A percentile compares a stretch with the other conserved stretches of the same genome.
phyloP scores from a whole-genome alignment of 1,140 invertebrate species.

The Heliothis subflexa region DNA sequence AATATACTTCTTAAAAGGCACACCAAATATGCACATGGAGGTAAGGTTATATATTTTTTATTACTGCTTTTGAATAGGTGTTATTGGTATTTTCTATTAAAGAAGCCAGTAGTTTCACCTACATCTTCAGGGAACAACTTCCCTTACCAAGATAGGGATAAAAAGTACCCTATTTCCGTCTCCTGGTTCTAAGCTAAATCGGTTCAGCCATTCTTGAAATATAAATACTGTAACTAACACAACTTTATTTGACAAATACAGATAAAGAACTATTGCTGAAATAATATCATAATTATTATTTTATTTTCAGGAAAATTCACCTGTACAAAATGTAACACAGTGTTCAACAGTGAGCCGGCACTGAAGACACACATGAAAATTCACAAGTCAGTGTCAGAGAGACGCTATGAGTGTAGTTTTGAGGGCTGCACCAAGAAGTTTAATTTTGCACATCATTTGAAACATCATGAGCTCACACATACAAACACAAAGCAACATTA shows the following conservation, averaged over 20 bases:
- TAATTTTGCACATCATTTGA: constrained; percentile 78
- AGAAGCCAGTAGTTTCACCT: too few relatives aligned
- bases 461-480: constrained; percentile 77
- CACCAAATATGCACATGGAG: constrained; percentile 80
- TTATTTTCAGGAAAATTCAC: constrained; percentile 48
- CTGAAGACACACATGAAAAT: constrained; percentile 70
- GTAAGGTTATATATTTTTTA: constrained; percentile 49
- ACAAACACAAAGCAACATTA: constrained; percentile 69
- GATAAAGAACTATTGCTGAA: too few relatives aligned
- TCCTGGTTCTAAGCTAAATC: too few relatives aligned
- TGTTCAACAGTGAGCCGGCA: constrained; percentile 74
- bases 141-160: too few relatives aligned
- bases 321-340: constrained; percentile 69
- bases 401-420: constrained; percentile 67
- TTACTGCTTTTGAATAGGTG: too few relatives aligned
- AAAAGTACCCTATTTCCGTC: too few relatives aligned
- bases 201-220: too few relatives aligned
- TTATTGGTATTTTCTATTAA: too few relatives aligned
- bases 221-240: too few relatives aligned
- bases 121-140: too few relatives aligned
- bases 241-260: too few relatives aligned
- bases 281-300: neutral
- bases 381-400: constrained; percentile 72
- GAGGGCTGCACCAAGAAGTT: constrained; percentile 73
- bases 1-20: constrained; percentile 72